Evolutionary conservation across 1,140 invertebrate genomes (phyloP).

Genomic region (Asbolus verrucosus): DNA sequence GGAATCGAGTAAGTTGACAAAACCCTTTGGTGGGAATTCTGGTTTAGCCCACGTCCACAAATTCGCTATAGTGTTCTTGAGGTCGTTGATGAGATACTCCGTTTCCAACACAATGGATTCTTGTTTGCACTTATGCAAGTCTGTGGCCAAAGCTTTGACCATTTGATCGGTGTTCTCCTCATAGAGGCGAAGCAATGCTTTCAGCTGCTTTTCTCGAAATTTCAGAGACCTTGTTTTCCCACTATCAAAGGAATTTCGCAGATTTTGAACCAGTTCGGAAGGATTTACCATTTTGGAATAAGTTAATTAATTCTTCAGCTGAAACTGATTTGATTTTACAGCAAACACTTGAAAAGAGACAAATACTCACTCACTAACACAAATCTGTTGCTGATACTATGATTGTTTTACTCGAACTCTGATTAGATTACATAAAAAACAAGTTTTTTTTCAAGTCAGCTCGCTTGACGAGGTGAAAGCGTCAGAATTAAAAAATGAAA

Average conservation of each 20-base stretch:
- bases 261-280: slow-evolving; percentile 48
- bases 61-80: slow-evolving; percentile 72
- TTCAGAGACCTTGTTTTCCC: slow-evolving; percentile 80
- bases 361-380: too few relatives aligned
- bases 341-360: too few relatives aligned
- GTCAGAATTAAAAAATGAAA: slow-evolving; percentile 4
- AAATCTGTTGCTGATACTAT: too few relatives aligned
- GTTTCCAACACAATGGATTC: slow-evolving; percentile 77
- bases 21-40: slow-evolving; percentile 59
- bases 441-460: slow-evolving; percentile 9
- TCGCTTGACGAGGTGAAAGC: slow-evolving; percentile 17
- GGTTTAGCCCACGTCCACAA: slow-evolving; percentile 76
- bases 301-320: neutral
- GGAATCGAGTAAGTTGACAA: slow-evolving; percentile 46
- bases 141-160: slow-evolving; percentile 79
- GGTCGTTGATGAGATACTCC: slow-evolving; percentile 76
- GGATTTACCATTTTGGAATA: slow-evolving; percentile 22
- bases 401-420: slow-evolving; percentile 12
- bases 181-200: slow-evolving; percentile 79
- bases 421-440: slow-evolving; percentile 11
- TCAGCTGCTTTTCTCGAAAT: slow-evolving; percentile 85
- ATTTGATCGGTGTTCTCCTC: slow-evolving; percentile 83
- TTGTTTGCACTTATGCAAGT: slow-evolving; percentile 82
- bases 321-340: neutral
- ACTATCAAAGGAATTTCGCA: slow-evolving; percentile 69